phyloP scores from a whole-genome alignment of 1,140 invertebrate genomes.

The Lepeophtheirus salmonis region DNA sequence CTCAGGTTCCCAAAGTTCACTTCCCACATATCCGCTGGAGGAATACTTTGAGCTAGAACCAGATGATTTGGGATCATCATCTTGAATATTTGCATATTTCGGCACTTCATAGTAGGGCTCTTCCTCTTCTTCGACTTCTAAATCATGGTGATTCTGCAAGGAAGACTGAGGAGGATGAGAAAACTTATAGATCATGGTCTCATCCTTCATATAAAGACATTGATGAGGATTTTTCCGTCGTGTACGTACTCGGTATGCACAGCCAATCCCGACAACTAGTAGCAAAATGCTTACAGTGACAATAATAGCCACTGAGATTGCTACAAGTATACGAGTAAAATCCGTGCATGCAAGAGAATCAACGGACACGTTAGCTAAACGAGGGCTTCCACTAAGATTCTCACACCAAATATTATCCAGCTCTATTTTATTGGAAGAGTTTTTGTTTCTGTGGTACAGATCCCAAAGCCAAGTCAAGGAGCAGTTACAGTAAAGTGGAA shows the following conservation, averaged over 20 bases:
- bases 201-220: constrained; percentile 11
- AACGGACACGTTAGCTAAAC: not conserved
- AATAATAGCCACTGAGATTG: constrained; percentile 1
- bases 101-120: constrained; percentile 17
- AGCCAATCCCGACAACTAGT: not conserved
- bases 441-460: constrained; percentile 7
- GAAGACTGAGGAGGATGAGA: not conserved
- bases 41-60: not conserved
- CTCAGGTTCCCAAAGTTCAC: constrained; percentile 7
- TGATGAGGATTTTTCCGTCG: not conserved
- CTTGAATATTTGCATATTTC: not conserved
- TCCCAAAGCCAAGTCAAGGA: constrained; percentile 15
- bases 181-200: constrained; percentile 11
- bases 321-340: not conserved
- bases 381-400: not conserved
- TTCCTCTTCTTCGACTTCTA: not conserved
- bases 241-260: too few species aligned
- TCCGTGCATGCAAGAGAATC: constrained; percentile 7
- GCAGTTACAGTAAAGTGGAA: constrained; percentile 11
- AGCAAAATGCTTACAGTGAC: constrained; percentile 5
- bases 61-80: not conserved
- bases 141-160: not conserved
- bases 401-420: not conserved
- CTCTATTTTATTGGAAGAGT: not conserved
- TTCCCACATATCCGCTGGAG: constrained; percentile 2